Percentiles rank a stretch among this genome's conserved stretches.
phyloP scores from a whole-genome alignment of 2,888 invertebrate genomes.

The Epinotia brunnichana region DNA sequence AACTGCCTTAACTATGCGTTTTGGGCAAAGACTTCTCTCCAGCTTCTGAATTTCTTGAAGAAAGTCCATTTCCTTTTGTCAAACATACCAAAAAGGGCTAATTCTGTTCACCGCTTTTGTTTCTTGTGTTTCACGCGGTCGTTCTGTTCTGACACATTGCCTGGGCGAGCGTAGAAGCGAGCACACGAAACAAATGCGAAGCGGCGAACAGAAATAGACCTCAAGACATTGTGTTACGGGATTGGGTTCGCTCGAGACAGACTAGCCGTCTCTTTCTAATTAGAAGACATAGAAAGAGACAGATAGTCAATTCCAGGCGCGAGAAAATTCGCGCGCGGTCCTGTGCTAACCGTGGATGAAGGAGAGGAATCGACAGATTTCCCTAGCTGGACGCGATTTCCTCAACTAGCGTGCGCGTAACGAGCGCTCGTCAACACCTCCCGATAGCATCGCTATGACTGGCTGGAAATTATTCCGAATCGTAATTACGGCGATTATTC shows the following conservation, averaged over 20 bases:
- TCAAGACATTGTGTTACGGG: neutral
- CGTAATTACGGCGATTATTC: slow-evolving; percentile 84
- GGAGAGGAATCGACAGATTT: slow-evolving; percentile 27
- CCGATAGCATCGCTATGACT: slow-evolving; percentile 84
- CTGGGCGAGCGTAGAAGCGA: neutral
- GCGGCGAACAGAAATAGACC: neutral
- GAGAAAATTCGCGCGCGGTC: no score
- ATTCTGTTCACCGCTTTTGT: neutral
- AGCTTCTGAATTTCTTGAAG: neutral
- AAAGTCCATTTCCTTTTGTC: neutral
- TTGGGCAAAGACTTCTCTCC: no score
- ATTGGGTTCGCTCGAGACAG: no score
- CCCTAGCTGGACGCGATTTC: slow-evolving; percentile 67
- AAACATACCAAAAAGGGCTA: no score
- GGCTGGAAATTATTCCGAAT: slow-evolving; percentile 84
- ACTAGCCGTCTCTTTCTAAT: no score
- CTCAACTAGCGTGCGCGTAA: slow-evolving; percentile 77
- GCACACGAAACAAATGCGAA: neutral
- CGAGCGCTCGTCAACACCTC: slow-evolving; percentile 82
- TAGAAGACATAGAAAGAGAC: no score
- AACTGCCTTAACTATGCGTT: neutral
- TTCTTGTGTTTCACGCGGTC: neutral
- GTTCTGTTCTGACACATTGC: neutral
- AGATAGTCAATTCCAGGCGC: no score
- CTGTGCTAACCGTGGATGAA: neutral